Evolutionary conservation across 2,888 invertebrate species (phyloP).

Genomic region (Dusona sp.): DNA sequence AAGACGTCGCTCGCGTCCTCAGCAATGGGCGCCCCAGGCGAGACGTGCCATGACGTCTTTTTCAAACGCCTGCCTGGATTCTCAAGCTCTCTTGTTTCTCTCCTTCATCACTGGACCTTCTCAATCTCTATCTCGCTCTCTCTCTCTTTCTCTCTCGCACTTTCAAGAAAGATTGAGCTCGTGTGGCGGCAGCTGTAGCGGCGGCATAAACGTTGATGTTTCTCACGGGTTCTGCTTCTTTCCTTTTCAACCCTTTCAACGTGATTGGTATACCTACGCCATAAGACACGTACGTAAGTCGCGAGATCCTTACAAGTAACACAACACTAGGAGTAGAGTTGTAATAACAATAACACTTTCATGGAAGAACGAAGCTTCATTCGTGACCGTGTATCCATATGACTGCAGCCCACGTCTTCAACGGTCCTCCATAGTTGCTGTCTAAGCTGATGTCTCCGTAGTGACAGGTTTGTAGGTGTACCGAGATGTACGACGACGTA

Average conservation of each 20-base stretch:
- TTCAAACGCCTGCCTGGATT: constrained; percentile 69
- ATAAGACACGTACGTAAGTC: constrained; percentile 21
- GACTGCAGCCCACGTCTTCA: constrained; percentile 56
- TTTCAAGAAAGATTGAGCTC: constrained; percentile 33
- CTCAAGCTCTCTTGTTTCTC: constrained; percentile 64
- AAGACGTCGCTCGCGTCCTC: constrained; percentile 72
- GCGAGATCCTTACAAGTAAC: constrained; percentile 6
- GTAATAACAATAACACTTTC: constrained; percentile 76
- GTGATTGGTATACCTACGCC: constrained; percentile 36
- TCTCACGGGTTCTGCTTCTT: constrained; percentile 72
- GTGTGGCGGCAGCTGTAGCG: constrained; percentile 58
- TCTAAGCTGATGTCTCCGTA: constrained; percentile 5
- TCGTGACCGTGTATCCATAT: constrained; percentile 60
- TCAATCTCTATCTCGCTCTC: constrained; percentile 35
- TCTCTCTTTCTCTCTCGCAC: constrained; percentile 20
- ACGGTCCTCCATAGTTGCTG: constrained; percentile 17
- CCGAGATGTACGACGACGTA: constrained; percentile 39
- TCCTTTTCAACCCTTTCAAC: constrained; percentile 63
- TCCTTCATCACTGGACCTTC: constrained; percentile 53
- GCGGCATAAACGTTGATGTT: constrained; percentile 70
- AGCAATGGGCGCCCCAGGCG: constrained; percentile 65
- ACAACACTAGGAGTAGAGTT: constrained; percentile 61
- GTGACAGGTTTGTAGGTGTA: constrained; percentile 54
- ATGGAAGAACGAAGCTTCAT: constrained; percentile 57
- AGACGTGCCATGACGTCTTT: constrained; percentile 72